Evolutionary conservation across 2,113 vertebrate species (phyloP).

Genomic region (Ardeotis arabs): DNA sequence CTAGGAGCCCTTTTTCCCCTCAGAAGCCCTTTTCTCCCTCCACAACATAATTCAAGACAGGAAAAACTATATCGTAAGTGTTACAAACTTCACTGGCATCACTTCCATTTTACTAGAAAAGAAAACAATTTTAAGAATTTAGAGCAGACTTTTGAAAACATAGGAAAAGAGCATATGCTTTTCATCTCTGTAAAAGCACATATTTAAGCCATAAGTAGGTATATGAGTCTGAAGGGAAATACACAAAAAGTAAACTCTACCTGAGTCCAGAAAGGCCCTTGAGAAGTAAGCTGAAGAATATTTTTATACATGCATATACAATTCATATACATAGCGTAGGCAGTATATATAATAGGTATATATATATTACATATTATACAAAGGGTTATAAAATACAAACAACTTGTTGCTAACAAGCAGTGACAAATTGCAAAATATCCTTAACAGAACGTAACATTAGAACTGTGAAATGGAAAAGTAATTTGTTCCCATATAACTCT

Average conservation of each 20-base stretch:
- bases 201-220: neutral
- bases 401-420: neutral
- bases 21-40: neutral
- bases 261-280: neutral
- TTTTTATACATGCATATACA: neutral
- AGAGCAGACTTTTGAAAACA: neutral
- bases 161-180: neutral
- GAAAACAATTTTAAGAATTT: neutral
- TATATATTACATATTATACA: neutral
- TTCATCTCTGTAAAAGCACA: neutral
- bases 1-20: neutral
- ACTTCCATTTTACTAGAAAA: neutral
- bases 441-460: neutral
- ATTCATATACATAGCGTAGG: neutral
- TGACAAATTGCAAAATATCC: neutral
- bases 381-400: neutral
- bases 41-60: neutral
- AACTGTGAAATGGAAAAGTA: neutral
- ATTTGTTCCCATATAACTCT: neutral
- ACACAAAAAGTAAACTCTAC: neutral
- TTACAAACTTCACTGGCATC: neutral
- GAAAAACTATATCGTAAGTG: neutral
- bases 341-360: neutral
- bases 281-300: neutral
- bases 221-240: neutral